Evolutionary conservation across 2,888 invertebrate species (phyloP), one percentile per base, ranked within the genome.

Genomic region (Epiblema foenella): DNA sequence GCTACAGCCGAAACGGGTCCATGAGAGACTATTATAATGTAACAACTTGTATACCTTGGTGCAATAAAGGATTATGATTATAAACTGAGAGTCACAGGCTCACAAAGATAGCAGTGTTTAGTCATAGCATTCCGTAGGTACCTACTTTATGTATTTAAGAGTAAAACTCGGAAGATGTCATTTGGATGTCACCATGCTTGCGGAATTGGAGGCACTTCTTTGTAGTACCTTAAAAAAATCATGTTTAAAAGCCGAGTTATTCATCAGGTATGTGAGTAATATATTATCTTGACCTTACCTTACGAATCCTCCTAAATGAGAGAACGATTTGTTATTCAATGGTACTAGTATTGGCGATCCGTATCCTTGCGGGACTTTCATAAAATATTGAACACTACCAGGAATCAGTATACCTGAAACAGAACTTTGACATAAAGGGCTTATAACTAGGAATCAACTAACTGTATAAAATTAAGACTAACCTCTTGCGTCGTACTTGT

Each of bases 141-240:
- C 42, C 1, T 29, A 33, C 33, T 5, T 29, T 29, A 8, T 33
- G 9, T 33, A 8, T 33, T 5, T n/a, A 46, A 8, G n/a, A 4
- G 46, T 8, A 46, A 1, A 46, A 46, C 46, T n/a, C 46, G 46
- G n/a, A 46, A 1, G 46, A n/a, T 46, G 54, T 2, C 18, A 10
- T 17, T 46, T 18, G 33, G 4, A 9, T 12, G 15, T 79, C 78
- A 88, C 87, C 89, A 90, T 10, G 86, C 78, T 65, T 85, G 91
- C 15, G 91, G 92, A 37, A 93, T 91, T 9, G 92, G 91, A 17
- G 92, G 92, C 1, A 93, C 91, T 84, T 92, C 91, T 77, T 92
- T 93, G 77, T 92, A 93, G 77, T 90, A 92, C 77, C 93, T 93
- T 84, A 67, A n/a, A n/a, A 46, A 46, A 46, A 46, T n/a, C n/a